A percentile compares a stretch with the other conserved stretches of the same genome.
Conservation (phyloP, 2,888 invertebrate species). For the Piscicola geometra region DNA sequence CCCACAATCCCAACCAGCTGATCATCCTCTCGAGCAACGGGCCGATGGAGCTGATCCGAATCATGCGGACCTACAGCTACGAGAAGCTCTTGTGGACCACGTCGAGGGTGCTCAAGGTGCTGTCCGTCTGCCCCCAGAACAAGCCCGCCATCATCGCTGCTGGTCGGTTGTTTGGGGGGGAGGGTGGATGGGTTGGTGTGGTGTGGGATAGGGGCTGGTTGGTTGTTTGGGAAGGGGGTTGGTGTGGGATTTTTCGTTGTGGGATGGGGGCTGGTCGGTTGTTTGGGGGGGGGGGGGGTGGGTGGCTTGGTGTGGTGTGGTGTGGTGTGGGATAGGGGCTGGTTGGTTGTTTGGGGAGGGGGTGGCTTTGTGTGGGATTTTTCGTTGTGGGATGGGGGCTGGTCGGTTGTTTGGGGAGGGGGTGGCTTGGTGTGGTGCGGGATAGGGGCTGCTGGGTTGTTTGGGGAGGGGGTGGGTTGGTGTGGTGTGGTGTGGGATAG, state of each 20-base stretch:
- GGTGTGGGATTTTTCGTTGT: neutral
- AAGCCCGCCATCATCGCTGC: slow-evolving; percentile 97
- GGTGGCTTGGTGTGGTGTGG: no score
- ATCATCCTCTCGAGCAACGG: slow-evolving; percentile 91
- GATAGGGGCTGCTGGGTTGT: neutral
- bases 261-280: slow-evolving; percentile 62
- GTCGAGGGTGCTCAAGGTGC: slow-evolving; percentile 89
- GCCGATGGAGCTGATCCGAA: slow-evolving; percentile 89
- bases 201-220: neutral
- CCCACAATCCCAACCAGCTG: slow-evolving; percentile 56
- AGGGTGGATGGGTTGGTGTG: no score
- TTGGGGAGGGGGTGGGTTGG: neutral
- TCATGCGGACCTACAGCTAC: slow-evolving; percentile 93
- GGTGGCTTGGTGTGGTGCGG: neutral
- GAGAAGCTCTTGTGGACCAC: slow-evolving; percentile 98
- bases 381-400: slow-evolving; percentile 58
- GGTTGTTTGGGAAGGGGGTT: neutral
- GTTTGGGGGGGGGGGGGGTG: no score
- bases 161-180: slow-evolving; percentile 59
- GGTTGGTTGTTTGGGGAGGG: neutral
- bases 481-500: neutral
- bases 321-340: neutral
- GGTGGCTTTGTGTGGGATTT: neutral
- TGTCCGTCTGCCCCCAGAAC: slow-evolving; percentile 96
- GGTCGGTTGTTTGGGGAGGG: slow-evolving; percentile 59